These are phyloP conservation scores for Prolemur simus DNA, from an alignment of 2,113 vertebrate species.

Conservation along the genomic window DNA sequence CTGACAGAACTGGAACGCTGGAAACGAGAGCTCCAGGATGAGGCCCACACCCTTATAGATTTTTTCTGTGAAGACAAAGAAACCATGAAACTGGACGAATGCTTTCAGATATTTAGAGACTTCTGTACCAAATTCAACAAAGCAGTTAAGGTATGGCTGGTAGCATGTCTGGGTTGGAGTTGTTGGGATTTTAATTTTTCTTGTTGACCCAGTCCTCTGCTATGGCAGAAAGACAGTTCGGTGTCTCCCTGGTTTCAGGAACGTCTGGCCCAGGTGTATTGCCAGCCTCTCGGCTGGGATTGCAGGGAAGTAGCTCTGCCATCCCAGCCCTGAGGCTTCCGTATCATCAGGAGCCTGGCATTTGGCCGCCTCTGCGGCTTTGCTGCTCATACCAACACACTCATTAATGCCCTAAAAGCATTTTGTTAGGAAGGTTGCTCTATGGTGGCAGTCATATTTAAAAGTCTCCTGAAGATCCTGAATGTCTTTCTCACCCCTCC, in stretches of 20 bases:
- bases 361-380: neutral
- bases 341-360: accelerated
- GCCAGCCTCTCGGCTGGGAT: neutral
- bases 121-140: constrained; percentile 96
- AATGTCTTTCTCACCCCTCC: neutral
- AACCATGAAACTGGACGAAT: constrained; percentile 96
- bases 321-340: neutral
- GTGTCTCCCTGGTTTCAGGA: neutral
- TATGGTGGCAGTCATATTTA: neutral
- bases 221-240: neutral
- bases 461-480: neutral
- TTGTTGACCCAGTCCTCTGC: neutral
- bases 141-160: constrained; percentile 91
- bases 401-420: neutral
- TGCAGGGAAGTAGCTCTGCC: neutral
- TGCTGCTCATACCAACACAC: accelerated
- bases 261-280: accelerated
- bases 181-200: neutral
- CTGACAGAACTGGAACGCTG: constrained; percentile 91
- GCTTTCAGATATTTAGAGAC: constrained; percentile 97
- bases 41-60: constrained; percentile 94
- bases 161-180: neutral
- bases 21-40: constrained; percentile 89
- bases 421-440: neutral
- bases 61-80: constrained; percentile 99